These are phyloP conservation scores for Octodon degus DNA, from an alignment of 2,113 vertebrate genomes.

Conservation along the genomic window DNA sequence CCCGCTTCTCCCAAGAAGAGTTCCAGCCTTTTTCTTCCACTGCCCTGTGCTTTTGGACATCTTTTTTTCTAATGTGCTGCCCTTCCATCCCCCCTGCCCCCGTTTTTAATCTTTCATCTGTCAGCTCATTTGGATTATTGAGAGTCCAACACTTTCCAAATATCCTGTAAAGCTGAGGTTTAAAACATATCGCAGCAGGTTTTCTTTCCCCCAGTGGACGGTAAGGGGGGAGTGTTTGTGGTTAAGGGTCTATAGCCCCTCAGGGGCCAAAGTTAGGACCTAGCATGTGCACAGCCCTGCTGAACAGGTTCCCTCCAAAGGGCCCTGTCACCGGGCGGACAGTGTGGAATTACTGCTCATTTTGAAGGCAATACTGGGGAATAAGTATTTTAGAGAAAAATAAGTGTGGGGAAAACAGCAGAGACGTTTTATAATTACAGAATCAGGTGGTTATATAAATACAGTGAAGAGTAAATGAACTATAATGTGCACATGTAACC, in stretches of 20 bases:
- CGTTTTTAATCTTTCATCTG: neutral
- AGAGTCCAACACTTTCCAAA: neutral
- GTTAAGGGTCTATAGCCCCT: neutral
- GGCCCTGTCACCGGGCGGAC: neutral
- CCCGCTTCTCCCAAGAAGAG: neutral
- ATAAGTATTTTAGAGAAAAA: neutral
- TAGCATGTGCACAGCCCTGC: neutral
- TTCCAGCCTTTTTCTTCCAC: too few species aligned
- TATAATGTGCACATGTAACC: fast-evolving
- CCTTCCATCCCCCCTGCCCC: neutral
- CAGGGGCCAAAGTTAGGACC: neutral
- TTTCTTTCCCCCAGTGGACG: neutral
- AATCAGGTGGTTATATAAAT: neutral
- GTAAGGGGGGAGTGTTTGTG: too few species aligned
- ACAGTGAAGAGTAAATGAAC: neutral
- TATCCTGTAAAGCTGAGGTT: neutral
- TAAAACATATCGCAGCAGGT: neutral
- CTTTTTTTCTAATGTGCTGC: too few species aligned
- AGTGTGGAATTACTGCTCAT: neutral
- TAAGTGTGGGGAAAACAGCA: neutral
- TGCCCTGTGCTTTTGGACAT: fast-evolving
- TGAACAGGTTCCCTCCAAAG: neutral
- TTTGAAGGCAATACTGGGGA: neutral
- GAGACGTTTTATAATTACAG: neutral
- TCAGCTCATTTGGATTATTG: neutral